Conservation (phyloP, 2,797 vertebrate genomes). For the Chloroceryle inda region DNA sequence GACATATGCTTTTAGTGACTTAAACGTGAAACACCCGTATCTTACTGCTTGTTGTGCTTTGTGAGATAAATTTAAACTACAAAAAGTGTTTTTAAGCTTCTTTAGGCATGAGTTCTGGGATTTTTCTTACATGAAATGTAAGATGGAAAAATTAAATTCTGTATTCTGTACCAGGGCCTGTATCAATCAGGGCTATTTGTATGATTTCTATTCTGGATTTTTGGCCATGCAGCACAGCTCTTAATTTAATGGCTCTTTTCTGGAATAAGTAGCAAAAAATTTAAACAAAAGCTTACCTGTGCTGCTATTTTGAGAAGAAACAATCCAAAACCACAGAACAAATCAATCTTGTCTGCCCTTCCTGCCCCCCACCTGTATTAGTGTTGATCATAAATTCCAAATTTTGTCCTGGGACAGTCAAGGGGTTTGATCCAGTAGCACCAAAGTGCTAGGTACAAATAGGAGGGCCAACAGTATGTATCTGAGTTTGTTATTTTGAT, state of each 20-base stretch:
- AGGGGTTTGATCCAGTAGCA: rapidly evolving
- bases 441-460: neutral
- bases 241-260: neutral
- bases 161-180: neutral
- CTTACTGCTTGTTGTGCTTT: neutral
- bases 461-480: neutral
- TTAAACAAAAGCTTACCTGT: neutral
- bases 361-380: neutral
- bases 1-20: neutral
- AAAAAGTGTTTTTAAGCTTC: neutral
- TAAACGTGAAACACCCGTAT: neutral
- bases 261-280: neutral
- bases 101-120: rapidly evolving
- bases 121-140: neutral
- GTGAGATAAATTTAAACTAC: neutral
- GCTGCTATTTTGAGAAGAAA: neutral
- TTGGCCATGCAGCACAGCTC: neutral
- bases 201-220: neutral
- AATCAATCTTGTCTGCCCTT: neutral
- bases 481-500: neutral
- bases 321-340: neutral
- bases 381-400: neutral
- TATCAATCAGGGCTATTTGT: neutral
- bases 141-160: neutral
- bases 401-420: neutral